Conservation (phyloP, 1,140 invertebrate species). For the Chironomus striatipennis region DNA sequence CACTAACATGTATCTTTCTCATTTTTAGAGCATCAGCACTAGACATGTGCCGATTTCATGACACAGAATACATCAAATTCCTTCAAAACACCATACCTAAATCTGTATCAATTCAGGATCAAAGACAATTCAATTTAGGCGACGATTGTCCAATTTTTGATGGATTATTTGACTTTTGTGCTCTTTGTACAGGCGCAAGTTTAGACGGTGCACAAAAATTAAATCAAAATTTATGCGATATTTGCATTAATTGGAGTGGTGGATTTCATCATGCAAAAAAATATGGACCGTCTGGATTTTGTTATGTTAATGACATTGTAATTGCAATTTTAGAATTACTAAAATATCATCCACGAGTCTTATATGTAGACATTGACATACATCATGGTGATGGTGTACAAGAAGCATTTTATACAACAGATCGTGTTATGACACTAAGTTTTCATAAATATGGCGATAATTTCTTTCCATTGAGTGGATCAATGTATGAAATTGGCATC, state of each 20-base stretch:
- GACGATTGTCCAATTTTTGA: slow-evolving; percentile 99
- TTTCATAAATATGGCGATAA: slow-evolving; percentile 99
- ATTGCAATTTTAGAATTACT: slow-evolving; percentile 95
- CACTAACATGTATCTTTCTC: no score
- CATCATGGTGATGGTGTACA: slow-evolving; percentile 99
- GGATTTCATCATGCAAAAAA: slow-evolving; percentile 99
- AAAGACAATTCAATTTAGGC: slow-evolving; percentile 86
- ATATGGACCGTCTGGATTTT: slow-evolving; percentile 78
- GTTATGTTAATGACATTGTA: slow-evolving; percentile 85
- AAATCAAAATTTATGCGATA: slow-evolving; percentile 90
- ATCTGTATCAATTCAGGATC: slow-evolving; percentile 56
- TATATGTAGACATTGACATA: slow-evolving; percentile 99
- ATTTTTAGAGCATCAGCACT: slow-evolving; percentile 70
- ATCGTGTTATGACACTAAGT: slow-evolving; percentile 98
- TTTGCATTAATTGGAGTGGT: slow-evolving; percentile 98
- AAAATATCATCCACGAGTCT: slow-evolving; percentile 88
- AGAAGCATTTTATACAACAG: slow-evolving; percentile 97
- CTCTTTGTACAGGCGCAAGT: slow-evolving; percentile 93
- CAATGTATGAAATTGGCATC: slow-evolving; percentile 96
- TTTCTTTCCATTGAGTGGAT: slow-evolving; percentile 96
- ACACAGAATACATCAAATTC: slow-evolving; percentile 97
- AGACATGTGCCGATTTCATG: slow-evolving; percentile 97
- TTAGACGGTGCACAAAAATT: slow-evolving; percentile 90
- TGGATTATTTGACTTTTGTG: slow-evolving; percentile 97
- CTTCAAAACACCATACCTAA: slow-evolving; percentile 91